Percentiles rank a stretch among this genome's conserved stretches.
Conservation (phyloP, 2,888 invertebrate species). For the Drosophila meridiana region DNA sequence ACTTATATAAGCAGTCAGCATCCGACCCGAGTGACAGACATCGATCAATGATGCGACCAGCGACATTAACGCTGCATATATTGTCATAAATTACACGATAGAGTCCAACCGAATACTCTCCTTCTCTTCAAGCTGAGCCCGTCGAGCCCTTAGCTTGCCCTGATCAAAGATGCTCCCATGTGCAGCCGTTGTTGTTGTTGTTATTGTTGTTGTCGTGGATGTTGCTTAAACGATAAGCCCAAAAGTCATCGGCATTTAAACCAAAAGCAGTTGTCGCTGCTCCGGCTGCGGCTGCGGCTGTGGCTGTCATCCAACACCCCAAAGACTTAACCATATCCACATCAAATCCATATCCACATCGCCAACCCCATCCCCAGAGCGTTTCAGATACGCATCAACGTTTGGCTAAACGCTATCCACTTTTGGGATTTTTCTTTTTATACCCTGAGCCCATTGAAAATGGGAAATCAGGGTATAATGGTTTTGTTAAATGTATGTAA, state of each 20-base stretch:
- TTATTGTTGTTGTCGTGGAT: slow-evolving; percentile 31
- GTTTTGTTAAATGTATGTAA: too few relatives aligned
- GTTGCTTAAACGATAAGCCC: slow-evolving; percentile 66
- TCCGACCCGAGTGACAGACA: slow-evolving; percentile 74
- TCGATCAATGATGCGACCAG: slow-evolving; percentile 71
- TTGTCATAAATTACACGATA: slow-evolving; percentile 83
- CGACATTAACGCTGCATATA: slow-evolving; percentile 84
- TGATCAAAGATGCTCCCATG: slow-evolving; percentile 43
- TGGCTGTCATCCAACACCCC: slow-evolving; percentile 63
- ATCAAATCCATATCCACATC: slow-evolving; percentile 32
- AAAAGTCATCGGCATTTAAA: slow-evolving; percentile 77
- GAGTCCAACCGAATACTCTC: slow-evolving; percentile 10
- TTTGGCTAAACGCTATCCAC: slow-evolving; percentile 75
- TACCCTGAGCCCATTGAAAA: too few relatives aligned
- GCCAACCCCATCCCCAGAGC: slow-evolving; percentile 53
- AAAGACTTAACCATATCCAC: slow-evolving; percentile 55
- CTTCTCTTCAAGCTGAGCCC: slow-evolving; percentile 2
- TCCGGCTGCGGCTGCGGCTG: slow-evolving; percentile 13
- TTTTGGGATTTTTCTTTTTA: slow-evolving; percentile 56
- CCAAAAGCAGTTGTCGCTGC: slow-evolving; percentile 58
- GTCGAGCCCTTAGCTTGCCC: slow-evolving; percentile 35
- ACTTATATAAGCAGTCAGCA: slow-evolving; percentile 79
- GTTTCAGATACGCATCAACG: slow-evolving; percentile 72
- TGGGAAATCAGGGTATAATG: too few relatives aligned
- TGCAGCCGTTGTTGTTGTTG: slow-evolving; percentile 45